These are phyloP conservation scores for Pardalotus punctatus DNA, from an alignment of 2,113 vertebrate genomes.

Conservation along the genomic window DNA sequence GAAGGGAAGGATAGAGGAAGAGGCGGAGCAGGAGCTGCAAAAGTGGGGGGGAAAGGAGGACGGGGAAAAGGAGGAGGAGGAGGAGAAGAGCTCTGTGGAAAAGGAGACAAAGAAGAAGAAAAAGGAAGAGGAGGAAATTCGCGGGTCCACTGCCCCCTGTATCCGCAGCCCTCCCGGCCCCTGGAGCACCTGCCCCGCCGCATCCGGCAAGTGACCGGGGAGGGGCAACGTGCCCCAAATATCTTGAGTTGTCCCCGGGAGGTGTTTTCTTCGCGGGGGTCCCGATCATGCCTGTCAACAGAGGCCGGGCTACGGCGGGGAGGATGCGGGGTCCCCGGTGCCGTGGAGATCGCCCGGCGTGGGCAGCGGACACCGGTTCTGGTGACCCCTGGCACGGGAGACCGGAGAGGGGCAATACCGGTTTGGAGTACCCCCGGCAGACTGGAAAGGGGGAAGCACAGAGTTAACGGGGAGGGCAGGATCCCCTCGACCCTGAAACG, in stretches of 20 bases:
- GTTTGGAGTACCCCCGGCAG: neutral
- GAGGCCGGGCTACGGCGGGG: neutral
- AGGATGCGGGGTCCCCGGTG: neutral
- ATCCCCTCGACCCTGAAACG: neutral
- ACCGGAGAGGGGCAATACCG: neutral
- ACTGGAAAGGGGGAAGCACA: neutral
- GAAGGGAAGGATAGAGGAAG: neutral
- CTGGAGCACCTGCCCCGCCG: neutral
- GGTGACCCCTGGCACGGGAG: neutral
- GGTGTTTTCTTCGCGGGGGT: neutral
- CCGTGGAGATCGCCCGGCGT: neutral
- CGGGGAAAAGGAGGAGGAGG: fast-evolving
- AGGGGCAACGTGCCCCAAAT: too few species aligned
- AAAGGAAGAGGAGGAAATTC: neutral
- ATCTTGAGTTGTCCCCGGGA: neutral
- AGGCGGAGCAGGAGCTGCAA: neutral
- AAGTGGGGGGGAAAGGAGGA: neutral
- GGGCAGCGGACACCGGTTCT: neutral
- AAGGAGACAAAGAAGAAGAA: neutral
- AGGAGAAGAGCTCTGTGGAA: too few species aligned
- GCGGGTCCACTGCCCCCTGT: neutral
- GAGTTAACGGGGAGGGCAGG: neutral
- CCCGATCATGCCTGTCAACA: neutral
- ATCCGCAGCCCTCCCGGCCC: neutral
- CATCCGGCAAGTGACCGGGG: neutral